Evolutionary conservation across 2,888 invertebrate genomes (phyloP).

Genomic region (Gortyna flavago): DNA sequence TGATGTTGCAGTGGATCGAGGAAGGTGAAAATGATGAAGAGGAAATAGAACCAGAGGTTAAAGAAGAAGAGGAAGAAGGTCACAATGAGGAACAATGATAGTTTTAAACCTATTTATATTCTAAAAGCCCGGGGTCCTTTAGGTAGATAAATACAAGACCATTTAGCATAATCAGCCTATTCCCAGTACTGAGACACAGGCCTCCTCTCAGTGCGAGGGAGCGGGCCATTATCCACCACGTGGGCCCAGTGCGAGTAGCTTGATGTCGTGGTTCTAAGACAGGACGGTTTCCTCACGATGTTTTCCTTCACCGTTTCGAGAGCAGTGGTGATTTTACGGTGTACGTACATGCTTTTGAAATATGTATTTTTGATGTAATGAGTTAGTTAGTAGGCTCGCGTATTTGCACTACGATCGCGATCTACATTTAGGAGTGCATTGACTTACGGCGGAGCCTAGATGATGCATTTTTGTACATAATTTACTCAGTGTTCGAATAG

Average conservation of each 20-base stretch:
- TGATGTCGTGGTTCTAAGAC: no score
- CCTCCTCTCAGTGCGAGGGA: background rate
- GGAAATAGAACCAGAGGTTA: constrained; percentile 76
- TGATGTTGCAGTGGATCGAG: constrained; percentile 83
- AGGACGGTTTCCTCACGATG: no score
- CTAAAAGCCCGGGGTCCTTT: background rate
- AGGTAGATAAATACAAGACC: background rate
- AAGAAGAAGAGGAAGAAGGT: constrained; percentile 64
- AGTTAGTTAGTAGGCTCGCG: no score
- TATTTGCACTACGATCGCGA: no score
- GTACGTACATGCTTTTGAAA: no score
- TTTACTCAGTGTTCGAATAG: no score
- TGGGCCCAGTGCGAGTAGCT: background rate
- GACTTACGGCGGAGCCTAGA: no score
- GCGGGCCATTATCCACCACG: background rate
- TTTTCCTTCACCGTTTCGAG: no score
- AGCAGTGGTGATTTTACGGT: no score
- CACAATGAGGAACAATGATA: fast-evolving
- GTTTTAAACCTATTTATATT: background rate
- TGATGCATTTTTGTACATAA: no score
- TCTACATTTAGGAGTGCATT: no score
- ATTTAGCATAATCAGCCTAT: background rate
- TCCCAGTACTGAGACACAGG: background rate
- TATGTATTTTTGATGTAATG: no score
- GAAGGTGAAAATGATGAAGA: constrained; percentile 83